Base-by-base conservation (phyloP, 2,888 invertebrate species). In the Lypha dubia region DNA sequence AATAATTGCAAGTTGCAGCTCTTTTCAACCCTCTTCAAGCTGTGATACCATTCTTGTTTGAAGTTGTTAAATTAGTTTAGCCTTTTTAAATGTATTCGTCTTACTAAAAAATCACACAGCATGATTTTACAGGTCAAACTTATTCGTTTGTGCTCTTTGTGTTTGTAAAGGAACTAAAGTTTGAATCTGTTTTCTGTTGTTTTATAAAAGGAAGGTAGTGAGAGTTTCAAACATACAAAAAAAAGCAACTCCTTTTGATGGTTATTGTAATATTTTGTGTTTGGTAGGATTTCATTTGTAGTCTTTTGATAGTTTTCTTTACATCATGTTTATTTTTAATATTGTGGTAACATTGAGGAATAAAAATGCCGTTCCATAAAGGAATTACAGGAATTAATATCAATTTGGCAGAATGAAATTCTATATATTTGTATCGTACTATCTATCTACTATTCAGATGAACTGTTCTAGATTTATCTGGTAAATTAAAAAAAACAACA, bases 31-130 rank as follows among this genome's bases (percentile, higher is more conserved):
- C 35, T 60, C 17, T 77, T 24, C 44, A 71, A 71, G 71, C 77
- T 73, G 58, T 49, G 35, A 71, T 73, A 67, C 73, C 58, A 49
- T 70, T 65, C 70, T 63, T 63, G 41, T 53, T 60, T 68, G 28
- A 3, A 38, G 44, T 22, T 35, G 71, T 32, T 44, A 41, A 56
- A 44, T 58, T 51, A 41, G 32, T 51, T 70, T 46, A 62, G 13
- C 32, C 46, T n/a, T 60, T 44, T 53, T 53, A 20, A 28, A 28
- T 13, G 15, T 15, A 24, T 49, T 67, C 15, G 15, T 28, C 13
- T 11, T 13, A 9, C 1, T 24, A 17, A 17, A 17, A 17, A n/a
- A 35, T 15, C 15, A 51, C 20, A 24, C 35, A 49, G 58, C 24
- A 38, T 49, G 58, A 15, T 41, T 51, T 41, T 51, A 53, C 51